Percentiles rank a stretch among this genome's conserved stretches.
Evolutionary conservation across 2,113 vertebrate genomes (phyloP).

Genomic region (Lasiurus cinereus): DNA sequence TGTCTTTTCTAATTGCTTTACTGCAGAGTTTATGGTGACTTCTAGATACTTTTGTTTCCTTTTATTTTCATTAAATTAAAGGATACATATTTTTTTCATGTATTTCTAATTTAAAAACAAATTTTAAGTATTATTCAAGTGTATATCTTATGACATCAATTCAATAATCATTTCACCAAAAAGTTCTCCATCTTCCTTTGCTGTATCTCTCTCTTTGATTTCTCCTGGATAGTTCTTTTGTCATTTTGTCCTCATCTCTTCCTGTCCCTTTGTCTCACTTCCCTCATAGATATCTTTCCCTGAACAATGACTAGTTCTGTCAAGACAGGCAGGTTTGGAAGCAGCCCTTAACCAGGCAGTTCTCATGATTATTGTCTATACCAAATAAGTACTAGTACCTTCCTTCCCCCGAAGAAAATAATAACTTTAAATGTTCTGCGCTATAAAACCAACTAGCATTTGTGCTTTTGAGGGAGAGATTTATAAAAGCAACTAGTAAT

Average conservation of each 20-base stretch:
- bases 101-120: conserved; percentile 16
- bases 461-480: background rate
- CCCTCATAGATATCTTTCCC: background rate
- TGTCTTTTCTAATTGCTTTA: background rate
- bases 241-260: conserved; percentile 32
- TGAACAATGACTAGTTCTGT: conserved; percentile 29
- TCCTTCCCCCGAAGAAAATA: conserved; percentile 2
- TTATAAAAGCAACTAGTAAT: background rate
- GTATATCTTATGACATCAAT: background rate
- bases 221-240: background rate
- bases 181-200: background rate
- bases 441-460: background rate
- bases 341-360: background rate
- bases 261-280: background rate
- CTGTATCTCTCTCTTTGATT: background rate
- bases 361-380: conserved; percentile 12
- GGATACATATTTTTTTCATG: background rate
- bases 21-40: background rate
- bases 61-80: conserved; percentile 30
- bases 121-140: conserved; percentile 13
- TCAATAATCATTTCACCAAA: conserved; percentile 10
- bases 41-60: background rate
- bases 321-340: conserved; percentile 12
- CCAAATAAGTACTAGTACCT: background rate
- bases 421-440: conserved; percentile 1